Conservation (phyloP, 1,140 invertebrate genomes). For the Manduca sexta region DNA sequence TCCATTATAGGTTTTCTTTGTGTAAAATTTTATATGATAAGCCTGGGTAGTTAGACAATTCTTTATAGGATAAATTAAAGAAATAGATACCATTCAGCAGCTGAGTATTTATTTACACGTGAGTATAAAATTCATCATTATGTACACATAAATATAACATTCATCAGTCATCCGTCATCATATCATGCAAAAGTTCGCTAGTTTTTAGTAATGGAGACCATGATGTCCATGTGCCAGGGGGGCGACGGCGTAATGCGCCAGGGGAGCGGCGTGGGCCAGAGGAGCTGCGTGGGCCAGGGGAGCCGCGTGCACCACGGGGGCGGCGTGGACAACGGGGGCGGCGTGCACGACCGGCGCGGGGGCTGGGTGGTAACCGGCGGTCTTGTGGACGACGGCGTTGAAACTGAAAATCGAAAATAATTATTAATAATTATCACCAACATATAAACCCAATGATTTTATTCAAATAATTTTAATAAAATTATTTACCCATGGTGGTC, state of each 20-base stretch:
- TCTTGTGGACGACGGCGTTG: constrained; percentile 71
- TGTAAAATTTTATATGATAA: too few species aligned
- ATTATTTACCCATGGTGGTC: constrained; percentile 60
- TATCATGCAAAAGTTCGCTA: constrained; percentile 26
- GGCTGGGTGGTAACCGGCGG: constrained; percentile 63
- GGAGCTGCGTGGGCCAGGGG: constrained; percentile 29
- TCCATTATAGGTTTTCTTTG: too few species aligned
- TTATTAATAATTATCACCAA: too few species aligned
- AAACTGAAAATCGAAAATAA: constrained; percentile 45
- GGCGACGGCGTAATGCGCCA: constrained; percentile 25
- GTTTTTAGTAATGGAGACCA: constrained; percentile 58
- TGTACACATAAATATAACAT: constrained; percentile 71
- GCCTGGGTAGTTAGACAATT: too few species aligned
- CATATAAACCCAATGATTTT: neutral
- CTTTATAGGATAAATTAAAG: constrained; percentile 21
- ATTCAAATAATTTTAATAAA: neutral
- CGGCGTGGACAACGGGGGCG: constrained; percentile 26
- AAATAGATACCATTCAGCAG: constrained; percentile 45
- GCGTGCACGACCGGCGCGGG: constrained; percentile 35
- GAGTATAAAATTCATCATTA: constrained; percentile 53
- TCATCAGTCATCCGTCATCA: constrained; percentile 59
- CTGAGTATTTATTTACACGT: constrained; percentile 67
- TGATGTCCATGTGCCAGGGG: constrained; percentile 53
- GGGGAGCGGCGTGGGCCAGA: constrained; percentile 26
- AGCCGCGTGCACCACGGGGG: constrained; percentile 27